Percentiles rank a stretch among this genome's conserved stretches.
phyloP scores from a whole-genome alignment of 1,140 invertebrate species.

The Drosophila virilis region DNA sequence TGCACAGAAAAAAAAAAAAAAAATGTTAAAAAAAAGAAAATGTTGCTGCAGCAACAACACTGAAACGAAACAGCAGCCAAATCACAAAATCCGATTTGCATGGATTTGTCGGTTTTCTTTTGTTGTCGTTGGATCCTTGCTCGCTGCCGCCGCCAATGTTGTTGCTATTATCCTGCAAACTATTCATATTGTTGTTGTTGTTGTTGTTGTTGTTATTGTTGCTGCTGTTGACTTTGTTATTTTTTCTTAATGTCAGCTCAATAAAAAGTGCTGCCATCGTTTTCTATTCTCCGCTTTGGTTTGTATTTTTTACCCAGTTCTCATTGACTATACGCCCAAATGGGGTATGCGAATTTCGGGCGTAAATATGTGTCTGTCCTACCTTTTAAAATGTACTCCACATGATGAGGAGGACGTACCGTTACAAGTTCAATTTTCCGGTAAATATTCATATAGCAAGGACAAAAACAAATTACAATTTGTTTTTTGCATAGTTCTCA shows the following conservation, averaged over 20 bases:
- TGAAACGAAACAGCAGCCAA: conserved; percentile 52
- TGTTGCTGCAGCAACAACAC: conserved; percentile 43
- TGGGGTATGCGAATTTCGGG: too few species aligned
- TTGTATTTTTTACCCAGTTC: background rate
- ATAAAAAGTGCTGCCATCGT: conserved; percentile 74
- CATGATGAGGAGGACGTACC: too few species aligned
- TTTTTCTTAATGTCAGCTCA: conserved; percentile 81
- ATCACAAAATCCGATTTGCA: conserved; percentile 83
- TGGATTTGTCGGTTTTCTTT: conserved; percentile 83
- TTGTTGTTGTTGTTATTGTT: conserved; percentile 21
- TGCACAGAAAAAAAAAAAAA: conserved; percentile 43
- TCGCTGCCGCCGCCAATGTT: conserved; percentile 67
- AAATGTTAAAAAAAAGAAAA: conserved; percentile 30
- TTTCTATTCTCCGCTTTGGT: conserved; percentile 63
- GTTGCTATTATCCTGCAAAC: conserved; percentile 71
- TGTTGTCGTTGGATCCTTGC: conserved; percentile 77
- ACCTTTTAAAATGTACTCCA: too few species aligned
- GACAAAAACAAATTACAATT: too few species aligned
- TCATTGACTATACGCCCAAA: too few species aligned
- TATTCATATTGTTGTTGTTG: conserved; percentile 37
- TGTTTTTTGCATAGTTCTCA: too few species aligned
- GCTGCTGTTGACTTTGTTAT: conserved; percentile 78
- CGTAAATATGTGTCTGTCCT: too few species aligned
- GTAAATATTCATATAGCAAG: too few species aligned
- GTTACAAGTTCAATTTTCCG: too few species aligned